These are phyloP conservation scores for Leuciscus idus DNA, from an alignment of 2,113 vertebrate species.

Conservation along the genomic window DNA sequence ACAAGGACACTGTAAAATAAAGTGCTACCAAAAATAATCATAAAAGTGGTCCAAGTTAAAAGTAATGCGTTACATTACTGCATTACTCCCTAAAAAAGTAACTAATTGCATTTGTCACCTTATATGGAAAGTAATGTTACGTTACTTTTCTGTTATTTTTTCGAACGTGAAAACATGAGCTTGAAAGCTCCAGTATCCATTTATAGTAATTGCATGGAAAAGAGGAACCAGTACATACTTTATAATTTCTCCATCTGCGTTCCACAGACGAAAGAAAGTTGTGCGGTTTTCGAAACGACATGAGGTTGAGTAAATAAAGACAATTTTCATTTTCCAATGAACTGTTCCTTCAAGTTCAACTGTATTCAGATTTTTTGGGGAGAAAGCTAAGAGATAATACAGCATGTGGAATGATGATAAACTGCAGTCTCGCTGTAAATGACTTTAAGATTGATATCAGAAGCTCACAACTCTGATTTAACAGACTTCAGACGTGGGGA, in stretches of 20 bases:
- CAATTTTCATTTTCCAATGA: not conserved
- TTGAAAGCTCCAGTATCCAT: not conserved
- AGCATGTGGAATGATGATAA: not conserved
- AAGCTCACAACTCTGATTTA: conserved; percentile 9
- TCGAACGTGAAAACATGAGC: not conserved
- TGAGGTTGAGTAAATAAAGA: not conserved
- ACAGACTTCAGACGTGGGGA: conserved; percentile 24
- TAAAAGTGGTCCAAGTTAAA: too few relatives aligned
- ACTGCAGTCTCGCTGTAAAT: conserved; percentile 20
- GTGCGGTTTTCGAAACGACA: too few relatives aligned
- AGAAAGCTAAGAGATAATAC: not conserved
- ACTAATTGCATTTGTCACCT: too few relatives aligned
- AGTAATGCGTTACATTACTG: too few relatives aligned
- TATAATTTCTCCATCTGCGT: not conserved
- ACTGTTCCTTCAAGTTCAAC: not conserved
- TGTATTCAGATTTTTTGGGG: not conserved
- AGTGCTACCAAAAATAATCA: too few relatives aligned
- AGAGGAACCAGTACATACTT: not conserved
- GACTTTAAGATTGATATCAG: conserved; percentile 42
- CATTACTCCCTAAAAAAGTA: too few relatives aligned
- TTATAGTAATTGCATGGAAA: too few relatives aligned
- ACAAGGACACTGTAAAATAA: too few relatives aligned
- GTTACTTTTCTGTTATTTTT: too few relatives aligned
- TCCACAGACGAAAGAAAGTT: too few relatives aligned
- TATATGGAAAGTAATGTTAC: too few relatives aligned